phyloP scores from a whole-genome alignment of 2,888 invertebrate genomes.

The Pandemis corylana region DNA sequence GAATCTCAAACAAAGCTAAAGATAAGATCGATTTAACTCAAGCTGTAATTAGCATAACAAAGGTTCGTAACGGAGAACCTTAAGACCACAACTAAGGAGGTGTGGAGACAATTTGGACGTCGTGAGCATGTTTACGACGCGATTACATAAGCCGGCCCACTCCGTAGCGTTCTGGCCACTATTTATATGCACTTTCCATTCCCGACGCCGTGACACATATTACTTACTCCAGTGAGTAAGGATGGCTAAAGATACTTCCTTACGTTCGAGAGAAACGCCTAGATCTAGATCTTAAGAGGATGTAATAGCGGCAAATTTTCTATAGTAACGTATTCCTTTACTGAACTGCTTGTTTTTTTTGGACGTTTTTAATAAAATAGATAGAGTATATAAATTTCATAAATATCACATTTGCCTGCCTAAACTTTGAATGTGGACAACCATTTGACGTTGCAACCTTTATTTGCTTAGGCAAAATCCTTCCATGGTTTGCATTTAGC shows the following conservation, averaged over 20 bases:
- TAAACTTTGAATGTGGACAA: neutral
- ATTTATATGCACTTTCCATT: constrained; percentile 79
- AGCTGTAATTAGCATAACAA: constrained; percentile 31
- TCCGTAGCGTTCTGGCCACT: constrained; percentile 64
- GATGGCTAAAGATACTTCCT: constrained; percentile 67
- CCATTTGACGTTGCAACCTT: too few species aligned
- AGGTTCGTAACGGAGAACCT: constrained; percentile 31
- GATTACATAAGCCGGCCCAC: constrained; percentile 74
- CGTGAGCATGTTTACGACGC: constrained; percentile 70
- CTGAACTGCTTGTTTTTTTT: neutral
- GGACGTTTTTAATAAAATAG: too few species aligned
- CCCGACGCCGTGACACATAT: constrained; percentile 72
- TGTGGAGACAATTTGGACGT: constrained; percentile 40
- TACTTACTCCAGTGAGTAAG: constrained; percentile 72
- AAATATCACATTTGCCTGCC: neutral
- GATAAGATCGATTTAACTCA: constrained; percentile 34
- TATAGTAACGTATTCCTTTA: neutral
- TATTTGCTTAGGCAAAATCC: too few species aligned
- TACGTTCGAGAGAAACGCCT: constrained; percentile 4
- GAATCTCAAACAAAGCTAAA: constrained; percentile 28
- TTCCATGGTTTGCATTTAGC: too few species aligned
- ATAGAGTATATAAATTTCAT: neutral
- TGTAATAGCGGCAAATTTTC: neutral
- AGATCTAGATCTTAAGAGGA: constrained; percentile 19
- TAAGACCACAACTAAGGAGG: constrained; percentile 39